A percentile compares a stretch with the other conserved stretches of the same genome.
Evolutionary conservation across 1,140 invertebrate species (phyloP).

Genomic region (Tetraneura akinire): DNA sequence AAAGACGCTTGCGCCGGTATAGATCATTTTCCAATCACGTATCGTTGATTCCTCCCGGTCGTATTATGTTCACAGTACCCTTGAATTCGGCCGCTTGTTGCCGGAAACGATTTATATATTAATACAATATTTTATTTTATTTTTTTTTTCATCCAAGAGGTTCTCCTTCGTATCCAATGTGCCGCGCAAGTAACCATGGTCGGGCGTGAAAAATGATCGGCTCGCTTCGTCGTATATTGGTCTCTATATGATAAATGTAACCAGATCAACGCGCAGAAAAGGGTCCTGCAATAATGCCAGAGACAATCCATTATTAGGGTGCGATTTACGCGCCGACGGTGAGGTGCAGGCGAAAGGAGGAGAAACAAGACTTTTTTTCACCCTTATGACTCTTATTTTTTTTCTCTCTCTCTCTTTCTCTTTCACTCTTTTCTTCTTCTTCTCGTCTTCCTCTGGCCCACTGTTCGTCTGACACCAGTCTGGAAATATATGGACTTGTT

Average conservation of each 20-base stretch:
- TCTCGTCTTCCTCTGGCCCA: not conserved
- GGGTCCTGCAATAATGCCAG: slow-evolving; percentile 34
- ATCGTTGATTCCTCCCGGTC: not conserved
- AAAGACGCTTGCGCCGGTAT: not conserved
- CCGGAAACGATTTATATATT: slow-evolving; percentile 20
- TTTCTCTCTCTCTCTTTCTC: not conserved
- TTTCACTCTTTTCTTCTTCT: not conserved
- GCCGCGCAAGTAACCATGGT: not conserved
- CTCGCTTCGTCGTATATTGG: slow-evolving; percentile 37
- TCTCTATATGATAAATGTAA: slow-evolving; percentile 45
- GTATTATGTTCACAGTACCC: not conserved
- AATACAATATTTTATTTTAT: slow-evolving; percentile 12
- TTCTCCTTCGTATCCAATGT: slow-evolving; percentile 27
- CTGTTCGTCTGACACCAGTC: not conserved
- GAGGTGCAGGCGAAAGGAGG: not conserved
- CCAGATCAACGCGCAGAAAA: slow-evolving; percentile 25
- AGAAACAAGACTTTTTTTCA: slow-evolving; percentile 39
- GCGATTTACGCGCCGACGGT: slow-evolving; percentile 27
- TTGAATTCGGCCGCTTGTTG: slow-evolving; percentile 23
- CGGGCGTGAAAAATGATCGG: slow-evolving; percentile 44
- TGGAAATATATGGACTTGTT: slow-evolving; percentile 14
- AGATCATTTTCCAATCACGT: slow-evolving; percentile 41
- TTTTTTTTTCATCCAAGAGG: not conserved
- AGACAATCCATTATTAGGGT: slow-evolving; percentile 51
- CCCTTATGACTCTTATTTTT: slow-evolving; percentile 17